Evolutionary conservation across 2,888 invertebrate species (phyloP), one percentile per base, ranked within the genome.

Genomic region (Synergus itoensis): DNA sequence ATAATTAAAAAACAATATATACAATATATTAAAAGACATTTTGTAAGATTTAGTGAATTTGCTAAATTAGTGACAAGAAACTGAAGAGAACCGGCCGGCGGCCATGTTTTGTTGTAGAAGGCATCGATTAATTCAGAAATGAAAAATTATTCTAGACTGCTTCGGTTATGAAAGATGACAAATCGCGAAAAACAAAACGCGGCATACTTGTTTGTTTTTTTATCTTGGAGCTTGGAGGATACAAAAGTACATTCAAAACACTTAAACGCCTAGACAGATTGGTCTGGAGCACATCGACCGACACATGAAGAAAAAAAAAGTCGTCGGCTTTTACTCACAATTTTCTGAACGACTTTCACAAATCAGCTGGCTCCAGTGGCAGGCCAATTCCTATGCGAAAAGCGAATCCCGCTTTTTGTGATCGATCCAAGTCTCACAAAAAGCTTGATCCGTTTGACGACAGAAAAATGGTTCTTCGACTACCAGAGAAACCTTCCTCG

Each of bases 361-460:
- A 80, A 78, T 83, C 79, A 82, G 82, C 82, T 85, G 82, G 79
- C 85, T 86, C 84, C 84, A 36, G 82, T 80, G 82, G 85, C 87
- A 86, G 83, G 89, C 91, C 89, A 90, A 90, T 91, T 92, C 90
- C 91, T 91, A 90, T 89, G 87, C 92, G 92, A 92, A 92, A 92
- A 92, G 92, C 91, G 92, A 92, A 92, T 92, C 92, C 92, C 89
- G 92, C 92, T 92, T 92, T 92, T 92, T 92, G 92, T 92, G 92
- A 92, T 85, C 89, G 91, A 92, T 91, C 91, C 92, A 90, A 91
- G 86, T 92, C 89, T 92, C 92, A 92, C 92, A 91, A 91, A 92
- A 92, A 92, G 92, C 92, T 90, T 90, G 92, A 92, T 92, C 90
- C 92, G 91, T 92, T 92, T 92, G 88, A 92, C 91, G 92, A 92